Percentiles rank a stretch among this genome's conserved stretches.
phyloP scores from a whole-genome alignment of 2,888 invertebrate genomes.

The Ochropacha duplaris region DNA sequence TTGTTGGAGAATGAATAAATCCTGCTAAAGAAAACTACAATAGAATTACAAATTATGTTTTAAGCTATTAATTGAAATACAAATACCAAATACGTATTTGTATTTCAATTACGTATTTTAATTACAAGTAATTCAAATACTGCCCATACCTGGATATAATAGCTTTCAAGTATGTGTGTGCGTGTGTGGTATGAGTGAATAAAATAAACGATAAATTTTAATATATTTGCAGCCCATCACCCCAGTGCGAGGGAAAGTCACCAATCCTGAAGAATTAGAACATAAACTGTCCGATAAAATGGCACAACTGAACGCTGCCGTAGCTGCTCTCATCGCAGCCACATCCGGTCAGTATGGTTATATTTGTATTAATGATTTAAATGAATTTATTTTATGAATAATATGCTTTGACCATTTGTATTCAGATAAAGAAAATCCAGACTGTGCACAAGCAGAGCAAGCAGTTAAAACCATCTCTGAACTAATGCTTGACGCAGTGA shows the following conservation, averaged over 20 bases:
- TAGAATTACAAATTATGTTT: too few species aligned
- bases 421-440: slow-evolving; percentile 9
- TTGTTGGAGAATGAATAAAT: too few species aligned
- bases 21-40: too few species aligned
- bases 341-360: slow-evolving; percentile 23
- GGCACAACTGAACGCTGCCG: slow-evolving; percentile 35
- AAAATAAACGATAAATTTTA: not conserved
- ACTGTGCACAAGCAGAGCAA: slow-evolving; percentile 31
- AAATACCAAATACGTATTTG: slow-evolving; percentile 23
- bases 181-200: too few species aligned
- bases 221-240: not conserved
- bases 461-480: slow-evolving; percentile 28
- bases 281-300: not conserved
- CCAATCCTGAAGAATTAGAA: not conserved
- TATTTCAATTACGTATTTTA: slow-evolving; percentile 45
- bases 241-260: not conserved
- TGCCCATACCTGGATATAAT: slow-evolving; percentile 13
- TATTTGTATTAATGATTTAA: not conserved
- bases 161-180: not conserved
- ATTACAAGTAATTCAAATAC: slow-evolving; percentile 33
- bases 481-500: slow-evolving; percentile 30
- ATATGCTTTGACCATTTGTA: not conserved
- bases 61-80: slow-evolving; percentile 2
- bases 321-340: slow-evolving; percentile 37
- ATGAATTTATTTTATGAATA: not conserved